Conservation (phyloP, 1,140 invertebrate species). For the Drosophila ananassae region DNA sequence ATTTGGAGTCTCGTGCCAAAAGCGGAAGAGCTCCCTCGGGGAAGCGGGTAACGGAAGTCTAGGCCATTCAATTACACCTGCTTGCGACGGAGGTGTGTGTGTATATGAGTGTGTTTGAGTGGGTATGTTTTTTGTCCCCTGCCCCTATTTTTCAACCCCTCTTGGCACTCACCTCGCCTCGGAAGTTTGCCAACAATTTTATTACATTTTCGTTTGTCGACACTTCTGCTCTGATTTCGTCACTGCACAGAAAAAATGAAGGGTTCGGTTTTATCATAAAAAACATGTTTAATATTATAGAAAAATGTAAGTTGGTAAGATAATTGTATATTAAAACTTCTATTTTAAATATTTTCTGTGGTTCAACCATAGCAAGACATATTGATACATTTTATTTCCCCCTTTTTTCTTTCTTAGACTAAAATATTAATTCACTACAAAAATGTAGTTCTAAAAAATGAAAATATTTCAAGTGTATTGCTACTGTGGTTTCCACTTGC, state of each 20-base stretch:
- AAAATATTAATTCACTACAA: too few relatives aligned
- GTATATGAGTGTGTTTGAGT: constrained; percentile 25
- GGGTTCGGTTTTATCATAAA: not conserved
- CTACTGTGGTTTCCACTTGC: constrained; percentile 30
- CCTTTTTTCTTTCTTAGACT: too few relatives aligned
- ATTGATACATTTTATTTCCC: too few relatives aligned
- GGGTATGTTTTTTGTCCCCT: not conserved
- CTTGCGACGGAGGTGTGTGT: constrained; percentile 48
- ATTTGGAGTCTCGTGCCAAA: constrained; percentile 61
- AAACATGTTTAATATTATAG: not conserved
- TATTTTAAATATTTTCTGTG: too few relatives aligned
- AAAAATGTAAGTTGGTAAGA: not conserved
- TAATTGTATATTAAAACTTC: not conserved
- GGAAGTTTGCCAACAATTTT: constrained; percentile 79
- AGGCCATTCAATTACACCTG: constrained; percentile 78
- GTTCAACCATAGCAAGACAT: too few relatives aligned
- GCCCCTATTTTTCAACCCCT: not conserved
- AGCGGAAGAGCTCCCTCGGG: constrained; percentile 52
- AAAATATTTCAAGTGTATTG: not conserved
- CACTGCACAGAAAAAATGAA: constrained; percentile 3
- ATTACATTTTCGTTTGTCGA: constrained; percentile 79
- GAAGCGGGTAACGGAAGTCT: constrained; percentile 17
- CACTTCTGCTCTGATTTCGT: constrained; percentile 59
- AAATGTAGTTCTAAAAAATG: not conserved
- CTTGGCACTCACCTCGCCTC: constrained; percentile 45